Conservation (phyloP, 2,888 invertebrate genomes). For the Volucella bombylans region DNA sequence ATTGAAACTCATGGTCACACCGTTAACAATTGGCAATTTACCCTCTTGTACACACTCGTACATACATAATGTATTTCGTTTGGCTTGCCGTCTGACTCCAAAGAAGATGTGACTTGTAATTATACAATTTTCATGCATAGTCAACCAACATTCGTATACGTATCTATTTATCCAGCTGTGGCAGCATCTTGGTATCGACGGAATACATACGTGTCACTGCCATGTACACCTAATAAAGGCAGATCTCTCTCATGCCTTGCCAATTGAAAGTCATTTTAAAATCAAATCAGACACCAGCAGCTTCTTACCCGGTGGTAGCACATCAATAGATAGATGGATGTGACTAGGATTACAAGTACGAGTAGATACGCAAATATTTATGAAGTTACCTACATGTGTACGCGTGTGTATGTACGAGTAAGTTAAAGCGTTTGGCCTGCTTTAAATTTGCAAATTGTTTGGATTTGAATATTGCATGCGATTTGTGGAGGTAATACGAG, state of each 20-base stretch:
- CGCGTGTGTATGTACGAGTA: background rate
- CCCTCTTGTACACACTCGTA: constrained; percentile 7
- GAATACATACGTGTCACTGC: constrained; percentile 33
- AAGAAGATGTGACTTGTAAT: constrained; percentile 40
- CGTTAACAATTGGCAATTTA: constrained; percentile 30
- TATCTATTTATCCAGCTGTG: background rate
- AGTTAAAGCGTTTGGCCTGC: constrained; percentile 3
- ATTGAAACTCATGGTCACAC: background rate
- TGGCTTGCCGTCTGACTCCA: constrained; percentile 34
- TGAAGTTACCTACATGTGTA: background rate
- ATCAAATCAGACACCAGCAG: constrained; percentile 40
- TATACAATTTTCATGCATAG: constrained; percentile 42
- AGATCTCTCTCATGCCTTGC: constrained; percentile 29
- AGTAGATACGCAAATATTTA: too few species aligned
- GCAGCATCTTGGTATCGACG: background rate
- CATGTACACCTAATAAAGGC: constrained; percentile 44
- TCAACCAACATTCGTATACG: background rate
- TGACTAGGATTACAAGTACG: background rate
- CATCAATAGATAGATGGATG: constrained; percentile 1
- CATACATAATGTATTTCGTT: constrained; percentile 35
- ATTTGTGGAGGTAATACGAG: background rate
- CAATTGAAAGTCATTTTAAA: constrained; percentile 49
- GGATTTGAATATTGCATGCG: constrained; percentile 42
- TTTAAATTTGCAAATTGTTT: constrained; percentile 42
- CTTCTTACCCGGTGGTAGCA: background rate